A percentile compares a stretch with the other conserved stretches of the same genome.
Conservation (phyloP, 2,888 invertebrate species). For the Amblyteles armatorius region DNA sequence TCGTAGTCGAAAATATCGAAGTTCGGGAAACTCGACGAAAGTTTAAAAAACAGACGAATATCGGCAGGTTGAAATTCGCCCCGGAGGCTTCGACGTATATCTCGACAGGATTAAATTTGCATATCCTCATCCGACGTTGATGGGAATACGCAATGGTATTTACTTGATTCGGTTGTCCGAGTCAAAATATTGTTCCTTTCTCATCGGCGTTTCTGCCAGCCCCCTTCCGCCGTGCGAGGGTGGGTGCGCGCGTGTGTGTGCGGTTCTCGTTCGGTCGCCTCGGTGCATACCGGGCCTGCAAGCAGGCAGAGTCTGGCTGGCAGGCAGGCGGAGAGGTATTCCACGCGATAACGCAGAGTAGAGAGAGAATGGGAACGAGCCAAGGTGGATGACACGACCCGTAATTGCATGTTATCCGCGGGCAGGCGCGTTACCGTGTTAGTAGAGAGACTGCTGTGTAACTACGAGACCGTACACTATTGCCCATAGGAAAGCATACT, state of each 20-base stretch:
- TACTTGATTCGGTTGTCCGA: neutral
- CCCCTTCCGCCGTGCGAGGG: neutral
- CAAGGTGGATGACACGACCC: slow-evolving; percentile 83
- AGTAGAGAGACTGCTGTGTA: slow-evolving; percentile 58
- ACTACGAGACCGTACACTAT: slow-evolving; percentile 31
- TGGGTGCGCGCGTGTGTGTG: neutral
- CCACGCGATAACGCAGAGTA: slow-evolving; percentile 79
- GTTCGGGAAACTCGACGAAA: neutral
- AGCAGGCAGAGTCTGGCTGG: slow-evolving; percentile 42
- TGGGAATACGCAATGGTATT: neutral
- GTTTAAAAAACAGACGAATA: neutral
- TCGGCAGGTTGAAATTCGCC: neutral
- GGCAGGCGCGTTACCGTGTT: slow-evolving; percentile 66
- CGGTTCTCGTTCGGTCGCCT: slow-evolving; percentile 74
- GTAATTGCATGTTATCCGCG: slow-evolving; percentile 83
- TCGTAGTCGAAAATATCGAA: neutral
- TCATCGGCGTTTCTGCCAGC: slow-evolving; percentile 35
- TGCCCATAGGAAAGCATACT: neutral
- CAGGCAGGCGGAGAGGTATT: slow-evolving; percentile 74
- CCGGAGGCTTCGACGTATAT: neutral
- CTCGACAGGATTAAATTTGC: neutral
- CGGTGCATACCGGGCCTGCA: slow-evolving; percentile 52
- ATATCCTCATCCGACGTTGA: neutral
- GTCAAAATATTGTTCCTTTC: slow-evolving; percentile 28
- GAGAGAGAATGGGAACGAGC: slow-evolving; percentile 79